A percentile compares a stretch with the other conserved stretches of the same genome.
Conservation (phyloP, 2,797 vertebrate species). For the Poeciliopsis presidionis region DNA sequence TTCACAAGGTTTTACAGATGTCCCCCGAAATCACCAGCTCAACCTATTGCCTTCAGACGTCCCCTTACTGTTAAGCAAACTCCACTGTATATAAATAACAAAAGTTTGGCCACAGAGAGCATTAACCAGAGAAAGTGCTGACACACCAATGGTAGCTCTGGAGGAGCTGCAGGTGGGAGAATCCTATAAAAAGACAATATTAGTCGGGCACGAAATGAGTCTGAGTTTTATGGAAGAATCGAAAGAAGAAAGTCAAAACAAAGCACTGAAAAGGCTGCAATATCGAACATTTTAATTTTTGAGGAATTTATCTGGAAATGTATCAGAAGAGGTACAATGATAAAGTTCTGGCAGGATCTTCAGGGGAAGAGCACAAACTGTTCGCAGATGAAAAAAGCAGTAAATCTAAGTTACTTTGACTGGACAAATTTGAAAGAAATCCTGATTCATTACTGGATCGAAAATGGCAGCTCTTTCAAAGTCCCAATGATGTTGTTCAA, state of each 20-base stretch:
- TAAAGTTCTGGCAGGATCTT: not conserved
- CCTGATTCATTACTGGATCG: not conserved
- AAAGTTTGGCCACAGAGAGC: not conserved
- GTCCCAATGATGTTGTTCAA: slow-evolving; percentile 3
- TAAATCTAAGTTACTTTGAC: not conserved
- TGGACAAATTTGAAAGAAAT: slow-evolving; percentile 1
- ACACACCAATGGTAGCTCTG: not conserved
- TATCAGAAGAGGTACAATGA: not conserved
- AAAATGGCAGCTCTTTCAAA: not conserved
- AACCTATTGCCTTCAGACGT: not conserved
- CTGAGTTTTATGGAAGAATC: not conserved
- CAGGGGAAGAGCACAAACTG: not conserved
- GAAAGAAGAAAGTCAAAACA: not conserved
- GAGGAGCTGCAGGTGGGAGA: not conserved
- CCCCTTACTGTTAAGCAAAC: not conserved
- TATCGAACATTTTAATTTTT: not conserved
- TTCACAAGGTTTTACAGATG: not conserved
- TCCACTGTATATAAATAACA: not conserved
- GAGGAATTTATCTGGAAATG: slow-evolving; percentile 4
- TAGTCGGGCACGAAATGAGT: not conserved
- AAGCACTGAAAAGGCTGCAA: not conserved
- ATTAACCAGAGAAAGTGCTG: not conserved
- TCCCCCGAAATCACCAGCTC: not conserved
- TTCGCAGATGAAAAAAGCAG: slow-evolving; percentile 4
- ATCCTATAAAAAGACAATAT: not conserved